Evolutionary conservation across 2,797 vertebrate genomes (phyloP).

Genomic region (Gadopsis marmoratus): DNA sequence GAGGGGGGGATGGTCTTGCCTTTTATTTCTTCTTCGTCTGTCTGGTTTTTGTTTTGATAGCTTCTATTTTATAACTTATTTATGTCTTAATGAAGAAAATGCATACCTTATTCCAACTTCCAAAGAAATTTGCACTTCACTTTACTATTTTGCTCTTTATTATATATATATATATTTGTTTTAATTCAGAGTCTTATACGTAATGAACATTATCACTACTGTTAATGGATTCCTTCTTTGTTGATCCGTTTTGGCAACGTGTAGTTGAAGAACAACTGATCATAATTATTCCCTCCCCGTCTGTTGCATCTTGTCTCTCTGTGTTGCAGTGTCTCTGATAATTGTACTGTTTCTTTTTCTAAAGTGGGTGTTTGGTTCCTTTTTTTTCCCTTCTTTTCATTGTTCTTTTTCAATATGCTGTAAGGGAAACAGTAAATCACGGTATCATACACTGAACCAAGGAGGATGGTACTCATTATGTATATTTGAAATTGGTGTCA

Average conservation of each 20-base stretch:
- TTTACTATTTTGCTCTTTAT: conserved; percentile 82
- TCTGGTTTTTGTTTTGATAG: conserved; percentile 81
- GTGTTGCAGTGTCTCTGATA: conserved; percentile 90
- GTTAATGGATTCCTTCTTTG: conserved; percentile 59
- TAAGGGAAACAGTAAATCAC: conserved; percentile 87
- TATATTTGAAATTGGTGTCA: conserved; percentile 98
- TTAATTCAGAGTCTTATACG: conserved; percentile 69
- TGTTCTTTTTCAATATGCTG: conserved; percentile 86
- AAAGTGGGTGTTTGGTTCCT: conserved; percentile 82
- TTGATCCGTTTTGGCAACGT: conserved; percentile 83
- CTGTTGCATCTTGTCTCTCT: conserved; percentile 78
- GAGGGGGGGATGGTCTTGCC: conserved; percentile 84
- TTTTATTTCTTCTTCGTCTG: conserved; percentile 84
- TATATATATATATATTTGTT: conserved; percentile 52
- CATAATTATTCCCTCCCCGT: conserved; percentile 83
- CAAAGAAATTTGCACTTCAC: conserved; percentile 99
- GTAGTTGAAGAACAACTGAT: conserved; percentile 87
- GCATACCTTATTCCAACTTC: conserved; percentile 93
- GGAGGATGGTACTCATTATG: conserved; percentile 92
- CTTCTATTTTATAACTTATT: conserved; percentile 87
- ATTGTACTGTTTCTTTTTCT: conserved; percentile 73
- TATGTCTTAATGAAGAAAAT: conserved; percentile 85
- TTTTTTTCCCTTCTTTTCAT: conserved; percentile 66
- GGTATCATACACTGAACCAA: conserved; percentile 95
- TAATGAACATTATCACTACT: conserved; percentile 74